These are phyloP conservation scores for Penaeus monodon DNA, from an alignment of 2,888 invertebrate genomes.

Conservation along the genomic window DNA sequence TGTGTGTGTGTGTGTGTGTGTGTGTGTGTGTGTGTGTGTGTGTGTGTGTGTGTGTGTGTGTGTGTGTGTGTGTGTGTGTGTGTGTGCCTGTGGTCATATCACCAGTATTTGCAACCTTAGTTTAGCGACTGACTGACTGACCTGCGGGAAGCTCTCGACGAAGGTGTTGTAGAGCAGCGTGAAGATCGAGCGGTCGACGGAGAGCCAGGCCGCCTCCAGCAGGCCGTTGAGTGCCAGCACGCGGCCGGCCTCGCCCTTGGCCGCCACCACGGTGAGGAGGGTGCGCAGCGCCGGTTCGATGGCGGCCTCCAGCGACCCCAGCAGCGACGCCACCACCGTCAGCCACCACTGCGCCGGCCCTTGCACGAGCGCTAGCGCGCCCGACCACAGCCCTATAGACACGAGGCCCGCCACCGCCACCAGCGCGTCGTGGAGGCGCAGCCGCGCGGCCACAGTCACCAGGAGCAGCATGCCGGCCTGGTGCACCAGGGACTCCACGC, in stretches of 20 bases:
- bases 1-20: too few species aligned
- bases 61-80: too few species aligned
- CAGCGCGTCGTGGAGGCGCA: constrained; percentile 31
- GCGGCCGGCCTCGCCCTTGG: constrained; percentile 38
- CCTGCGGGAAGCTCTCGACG: constrained; percentile 51
- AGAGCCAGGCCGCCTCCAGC: constrained; percentile 49
- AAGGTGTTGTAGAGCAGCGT: constrained; percentile 54
- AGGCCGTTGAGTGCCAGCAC: constrained; percentile 48
- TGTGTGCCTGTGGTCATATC: too few species aligned
- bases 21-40: too few species aligned
- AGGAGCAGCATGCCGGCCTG: constrained; percentile 48
- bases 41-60: too few species aligned
- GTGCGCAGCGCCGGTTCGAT: constrained; percentile 62
- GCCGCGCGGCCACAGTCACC: constrained; percentile 39
- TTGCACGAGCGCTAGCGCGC: constrained; percentile 29
- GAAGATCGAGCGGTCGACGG: constrained; percentile 39
- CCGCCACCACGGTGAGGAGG: constrained; percentile 49
- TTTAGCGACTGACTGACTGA: neutral
- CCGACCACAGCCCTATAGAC: constrained; percentile 54
- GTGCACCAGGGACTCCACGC: constrained; percentile 50
- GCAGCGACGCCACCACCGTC: constrained; percentile 38
- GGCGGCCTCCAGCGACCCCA: constrained; percentile 52
- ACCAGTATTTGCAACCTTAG: too few species aligned
- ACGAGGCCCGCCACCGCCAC: constrained; percentile 51
- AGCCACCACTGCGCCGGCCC: constrained; percentile 55